Evolutionary conservation across 2,113 vertebrate species (phyloP).

Genomic region (Rafetus swinhoei): DNA sequence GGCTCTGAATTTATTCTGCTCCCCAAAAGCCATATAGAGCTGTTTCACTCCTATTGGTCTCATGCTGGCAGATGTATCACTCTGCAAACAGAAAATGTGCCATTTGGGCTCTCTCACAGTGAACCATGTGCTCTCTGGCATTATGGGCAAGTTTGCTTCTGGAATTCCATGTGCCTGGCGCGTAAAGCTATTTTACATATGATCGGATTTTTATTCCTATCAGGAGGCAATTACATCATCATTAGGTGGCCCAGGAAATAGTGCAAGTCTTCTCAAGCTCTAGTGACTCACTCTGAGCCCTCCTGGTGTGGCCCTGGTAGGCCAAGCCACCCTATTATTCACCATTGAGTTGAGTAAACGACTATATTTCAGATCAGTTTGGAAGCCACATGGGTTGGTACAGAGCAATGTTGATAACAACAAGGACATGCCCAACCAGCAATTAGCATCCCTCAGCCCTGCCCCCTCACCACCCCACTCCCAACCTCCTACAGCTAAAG

Average conservation of each 20-base stretch:
- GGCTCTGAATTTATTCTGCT: background rate
- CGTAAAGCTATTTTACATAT: background rate
- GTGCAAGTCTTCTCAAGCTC: conserved; percentile 64
- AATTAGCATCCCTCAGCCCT: background rate
- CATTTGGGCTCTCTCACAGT: background rate
- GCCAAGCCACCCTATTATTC: conserved; percentile 58
- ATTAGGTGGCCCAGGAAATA: conserved; percentile 54
- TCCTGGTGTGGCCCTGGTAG: conserved; percentile 61
- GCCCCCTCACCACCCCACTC: background rate
- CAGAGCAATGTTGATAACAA: background rate
- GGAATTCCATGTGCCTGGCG: background rate
- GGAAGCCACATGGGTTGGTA: background rate
- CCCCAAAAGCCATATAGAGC: background rate
- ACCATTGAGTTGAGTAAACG: conserved; percentile 23
- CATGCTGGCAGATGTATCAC: background rate
- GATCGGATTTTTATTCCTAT: conserved; percentile 13
- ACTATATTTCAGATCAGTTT: background rate
- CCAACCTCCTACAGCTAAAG: background rate
- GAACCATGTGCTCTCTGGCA: background rate
- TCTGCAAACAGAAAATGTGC: background rate
- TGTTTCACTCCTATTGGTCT: background rate
- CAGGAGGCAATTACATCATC: conserved; percentile 43
- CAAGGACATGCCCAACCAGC: conserved; percentile 3
- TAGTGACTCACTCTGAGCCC: conserved; percentile 50
- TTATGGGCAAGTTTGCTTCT: background rate